phyloP scores from a whole-genome alignment of 2,888 invertebrate species.

The Parapristionchus giblindavisi region DNA sequence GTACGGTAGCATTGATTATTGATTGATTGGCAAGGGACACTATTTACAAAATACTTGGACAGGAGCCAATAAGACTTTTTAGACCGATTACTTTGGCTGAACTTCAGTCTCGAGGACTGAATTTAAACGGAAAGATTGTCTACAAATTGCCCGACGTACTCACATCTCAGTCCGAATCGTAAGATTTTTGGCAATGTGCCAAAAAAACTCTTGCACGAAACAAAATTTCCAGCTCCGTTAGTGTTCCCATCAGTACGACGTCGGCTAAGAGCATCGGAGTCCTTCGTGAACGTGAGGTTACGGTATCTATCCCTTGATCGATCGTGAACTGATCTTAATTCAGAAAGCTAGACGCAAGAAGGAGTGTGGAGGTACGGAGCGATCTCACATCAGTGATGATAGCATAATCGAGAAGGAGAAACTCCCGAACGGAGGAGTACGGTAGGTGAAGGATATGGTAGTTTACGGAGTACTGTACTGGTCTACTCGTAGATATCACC shows the following conservation, averaged over 20 bases:
- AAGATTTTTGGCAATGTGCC: neutral
- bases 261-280: neutral
- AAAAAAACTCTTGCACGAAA: neutral
- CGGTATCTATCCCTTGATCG: too few relatives aligned
- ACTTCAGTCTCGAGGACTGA: conserved; percentile 34
- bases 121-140: conserved; percentile 27
- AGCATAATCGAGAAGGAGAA: conserved; percentile 11
- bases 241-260: neutral
- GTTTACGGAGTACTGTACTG: conserved; percentile 6
- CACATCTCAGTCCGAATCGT: neutral
- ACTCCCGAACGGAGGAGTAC: conserved; percentile 20
- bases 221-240: neutral
- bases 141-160: conserved; percentile 7
- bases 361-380: too few relatives aligned
- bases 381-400: too few relatives aligned
- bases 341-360: too few relatives aligned
- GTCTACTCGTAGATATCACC: neutral
- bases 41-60: too few relatives aligned
- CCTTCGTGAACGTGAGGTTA: too few relatives aligned
- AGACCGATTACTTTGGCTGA: conserved; percentile 29
- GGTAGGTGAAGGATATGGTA: neutral
- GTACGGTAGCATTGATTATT: neutral
- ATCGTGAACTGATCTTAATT: too few relatives aligned
- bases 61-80: neutral
- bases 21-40: neutral